Conservation (phyloP, 1,140 invertebrate genomes). For the Heliconius congener region DNA sequence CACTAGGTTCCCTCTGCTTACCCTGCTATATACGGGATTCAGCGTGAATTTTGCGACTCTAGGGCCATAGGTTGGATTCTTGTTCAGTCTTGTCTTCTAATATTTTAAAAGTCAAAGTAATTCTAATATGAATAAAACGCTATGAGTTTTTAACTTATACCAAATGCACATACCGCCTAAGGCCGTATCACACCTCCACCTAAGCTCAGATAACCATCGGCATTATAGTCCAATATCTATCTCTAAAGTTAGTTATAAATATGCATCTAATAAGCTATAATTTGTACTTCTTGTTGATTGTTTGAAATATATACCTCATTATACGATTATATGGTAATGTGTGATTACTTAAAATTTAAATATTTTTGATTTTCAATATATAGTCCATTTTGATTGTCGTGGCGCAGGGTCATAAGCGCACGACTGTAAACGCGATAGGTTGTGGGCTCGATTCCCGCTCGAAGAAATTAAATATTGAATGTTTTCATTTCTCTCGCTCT, state of each 20-base stretch:
- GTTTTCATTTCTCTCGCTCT: too few relatives aligned
- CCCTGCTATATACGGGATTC: too few relatives aligned
- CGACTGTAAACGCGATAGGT: too few relatives aligned
- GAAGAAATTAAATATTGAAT: too few relatives aligned
- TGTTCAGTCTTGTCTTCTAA: too few relatives aligned
- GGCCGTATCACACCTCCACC: conserved; percentile 54
- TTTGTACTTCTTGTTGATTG: not conserved
- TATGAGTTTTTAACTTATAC: conserved; percentile 22
- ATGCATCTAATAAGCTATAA: conserved; percentile 11
- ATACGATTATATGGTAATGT: not conserved
- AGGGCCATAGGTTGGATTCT: too few relatives aligned
- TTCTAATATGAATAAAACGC: not conserved
- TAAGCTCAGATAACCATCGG: conserved; percentile 30
- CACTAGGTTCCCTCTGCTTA: too few relatives aligned
- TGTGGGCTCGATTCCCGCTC: too few relatives aligned
- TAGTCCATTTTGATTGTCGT: too few relatives aligned
- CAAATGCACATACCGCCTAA: conserved; percentile 34
- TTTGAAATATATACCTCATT: not conserved
- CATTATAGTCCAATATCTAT: not conserved
- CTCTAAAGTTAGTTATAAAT: conserved; percentile 6
- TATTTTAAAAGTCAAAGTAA: not conserved
- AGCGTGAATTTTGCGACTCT: too few relatives aligned
- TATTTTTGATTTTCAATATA: not conserved
- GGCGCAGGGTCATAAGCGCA: too few relatives aligned
- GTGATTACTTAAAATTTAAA: not conserved